phyloP scores from a whole-genome alignment of 2,797 vertebrate species.

The Microctenopoma stevenorrisi region DNA sequence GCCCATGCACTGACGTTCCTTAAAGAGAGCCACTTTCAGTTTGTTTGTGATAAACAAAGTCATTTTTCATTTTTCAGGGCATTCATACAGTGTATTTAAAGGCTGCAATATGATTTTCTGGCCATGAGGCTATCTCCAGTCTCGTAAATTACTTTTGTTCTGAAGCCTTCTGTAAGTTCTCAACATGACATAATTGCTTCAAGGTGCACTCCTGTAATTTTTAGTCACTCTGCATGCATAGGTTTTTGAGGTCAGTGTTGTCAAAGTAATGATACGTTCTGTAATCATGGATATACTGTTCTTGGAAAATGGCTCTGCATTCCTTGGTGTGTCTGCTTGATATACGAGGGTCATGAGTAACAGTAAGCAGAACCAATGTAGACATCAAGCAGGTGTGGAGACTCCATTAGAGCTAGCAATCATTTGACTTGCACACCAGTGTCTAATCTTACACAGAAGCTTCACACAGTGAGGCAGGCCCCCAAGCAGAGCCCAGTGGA shows the following conservation, averaged over 20 bases:
- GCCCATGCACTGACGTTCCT: conserved; percentile 33
- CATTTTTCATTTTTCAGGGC: conserved; percentile 59
- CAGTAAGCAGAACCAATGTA: conserved; percentile 63
- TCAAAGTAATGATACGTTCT: conserved; percentile 60
- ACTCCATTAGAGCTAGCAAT: conserved; percentile 70
- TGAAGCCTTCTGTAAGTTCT: conserved; percentile 43
- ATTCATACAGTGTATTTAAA: conserved; percentile 48
- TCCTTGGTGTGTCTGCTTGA: conserved; percentile 51
- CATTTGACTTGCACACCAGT: conserved; percentile 74
- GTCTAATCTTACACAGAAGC: conserved; percentile 74
- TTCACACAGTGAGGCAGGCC: conserved; percentile 74
- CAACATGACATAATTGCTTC: conserved; percentile 42
- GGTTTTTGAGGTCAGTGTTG: conserved; percentile 54
- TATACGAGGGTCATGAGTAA: conserved; percentile 43
- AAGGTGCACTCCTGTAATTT: conserved; percentile 47
- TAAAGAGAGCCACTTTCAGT: conserved; percentile 50
- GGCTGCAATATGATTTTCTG: conserved; percentile 51
- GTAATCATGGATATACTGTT: conserved; percentile 58
- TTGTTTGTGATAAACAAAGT: conserved; percentile 64
- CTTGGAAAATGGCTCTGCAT: conserved; percentile 53
- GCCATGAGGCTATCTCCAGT: conserved; percentile 21
- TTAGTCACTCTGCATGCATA: conserved; percentile 36
- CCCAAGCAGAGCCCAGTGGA: conserved; percentile 68
- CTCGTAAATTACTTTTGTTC: conserved; percentile 54
- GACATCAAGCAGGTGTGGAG: conserved; percentile 73